Evolutionary conservation across 2,888 invertebrate genomes (phyloP), one percentile per base, ranked within the genome.

Genomic region (Drosophila longiperda): DNA sequence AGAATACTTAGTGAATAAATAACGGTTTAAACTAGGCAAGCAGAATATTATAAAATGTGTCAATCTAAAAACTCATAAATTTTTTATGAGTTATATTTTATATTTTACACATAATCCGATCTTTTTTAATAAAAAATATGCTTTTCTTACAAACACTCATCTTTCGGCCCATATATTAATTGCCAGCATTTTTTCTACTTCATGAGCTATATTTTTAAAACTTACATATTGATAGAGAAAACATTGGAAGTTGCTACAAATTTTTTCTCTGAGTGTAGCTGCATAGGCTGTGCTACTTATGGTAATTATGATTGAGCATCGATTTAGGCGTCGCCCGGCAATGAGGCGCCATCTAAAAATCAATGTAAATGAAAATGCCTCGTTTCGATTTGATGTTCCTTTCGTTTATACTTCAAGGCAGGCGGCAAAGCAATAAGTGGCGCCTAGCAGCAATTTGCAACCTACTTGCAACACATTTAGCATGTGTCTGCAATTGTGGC

Each of bases 361-460:
- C n/a, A 26, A 45, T 23, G 45, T 7, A 45, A 38, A 17, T 38
- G 38, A 17, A 45, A 38, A 17, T 38, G 38, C 38, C 38, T 45
- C 45, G 45, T 15, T 45, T 15, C 20, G 45, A 20, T 55, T 54
- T 33, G 55, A 38, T 68, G 40, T 6, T 20, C 29, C 33, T 17
- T 34, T n/a, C 12, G 15, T 6, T 33, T 20, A 12, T 45, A 33
- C 5, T 3, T 42, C 11, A 33, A 20, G 15, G 34, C 4, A 23
- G 0, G 5, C 6, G 66, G 32, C 11, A 55, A 42, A 55, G 32
- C 54, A 23, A 61, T 70, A 50, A 50, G 58, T 53, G 71, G 71
- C 73, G 71, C 73, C 73, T 45, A 17, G 57, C 64, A 57, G 58
- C 50, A 62, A 57, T 50, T 67, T 67, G 40, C 36, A 54, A 58